phyloP scores from a whole-genome alignment of 1,140 invertebrate genomes.

The Pogonus chalceus region DNA sequence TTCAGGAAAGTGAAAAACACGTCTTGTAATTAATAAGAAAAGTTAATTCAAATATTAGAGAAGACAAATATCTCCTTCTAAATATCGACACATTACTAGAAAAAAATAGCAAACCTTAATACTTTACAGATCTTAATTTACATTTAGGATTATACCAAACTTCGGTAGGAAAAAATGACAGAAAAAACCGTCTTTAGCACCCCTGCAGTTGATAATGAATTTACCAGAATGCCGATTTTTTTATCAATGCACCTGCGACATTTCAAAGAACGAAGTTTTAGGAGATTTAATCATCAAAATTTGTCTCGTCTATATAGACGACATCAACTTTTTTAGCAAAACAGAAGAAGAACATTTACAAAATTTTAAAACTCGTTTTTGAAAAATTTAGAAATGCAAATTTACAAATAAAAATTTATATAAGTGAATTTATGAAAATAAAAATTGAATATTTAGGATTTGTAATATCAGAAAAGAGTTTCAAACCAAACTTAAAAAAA shows the following conservation, averaged over 20 bases:
- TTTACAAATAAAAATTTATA: conserved; percentile 35
- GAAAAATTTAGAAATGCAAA: conserved; percentile 27
- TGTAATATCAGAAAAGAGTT: too few species aligned
- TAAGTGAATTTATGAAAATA: conserved; percentile 41
- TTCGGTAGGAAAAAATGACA: conserved; percentile 27
- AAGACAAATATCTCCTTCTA: too few species aligned
- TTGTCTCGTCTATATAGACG: conserved; percentile 20
- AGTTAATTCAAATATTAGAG: conserved; percentile 18
- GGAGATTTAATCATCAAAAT: conserved; percentile 11
- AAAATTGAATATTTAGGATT: too few species aligned
- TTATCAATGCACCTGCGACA: conserved; percentile 1
- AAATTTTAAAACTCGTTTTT: conserved; percentile 18
- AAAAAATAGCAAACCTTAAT: conserved; percentile 24
- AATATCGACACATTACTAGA: too few species aligned
- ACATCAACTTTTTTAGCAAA: conserved; percentile 18
- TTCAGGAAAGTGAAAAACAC: conserved; percentile 26
- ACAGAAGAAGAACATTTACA: conserved; percentile 22
- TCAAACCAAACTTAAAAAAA: too few species aligned
- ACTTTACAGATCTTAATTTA: conserved; percentile 35
- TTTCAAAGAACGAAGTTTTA: conserved; percentile 8
- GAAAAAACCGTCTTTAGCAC: conserved; percentile 36
- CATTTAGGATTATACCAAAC: conserved; percentile 38
- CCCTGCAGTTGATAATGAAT: conserved; percentile 32
- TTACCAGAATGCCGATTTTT: conserved; percentile 36
- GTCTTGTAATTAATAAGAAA: conserved; percentile 22